Conservation (phyloP, 2,888 invertebrate species). For the Carpatolechia fugitivella region DNA sequence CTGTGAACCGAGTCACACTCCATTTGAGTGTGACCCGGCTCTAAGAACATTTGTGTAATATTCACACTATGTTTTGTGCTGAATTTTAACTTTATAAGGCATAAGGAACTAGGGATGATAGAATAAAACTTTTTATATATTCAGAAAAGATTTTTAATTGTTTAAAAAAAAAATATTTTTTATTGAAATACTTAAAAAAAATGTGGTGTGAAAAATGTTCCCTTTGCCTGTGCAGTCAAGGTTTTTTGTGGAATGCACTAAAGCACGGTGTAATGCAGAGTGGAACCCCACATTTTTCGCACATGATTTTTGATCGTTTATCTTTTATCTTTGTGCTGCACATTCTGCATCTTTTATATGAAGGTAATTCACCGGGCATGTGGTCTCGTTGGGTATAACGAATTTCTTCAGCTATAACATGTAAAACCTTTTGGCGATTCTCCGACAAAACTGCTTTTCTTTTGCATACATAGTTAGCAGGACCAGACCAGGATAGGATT, state of each 20-base stretch:
- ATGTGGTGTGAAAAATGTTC: not conserved
- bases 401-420: constrained; percentile 12
- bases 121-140: not conserved
- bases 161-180: not conserved
- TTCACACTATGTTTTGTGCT: too few species aligned
- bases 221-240: not conserved
- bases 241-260: not conserved
- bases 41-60: too few species aligned
- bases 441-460: constrained; percentile 22
- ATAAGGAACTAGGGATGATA: not conserved
- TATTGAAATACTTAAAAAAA: not conserved
- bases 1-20: too few species aligned
- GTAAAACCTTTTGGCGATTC: constrained; percentile 21
- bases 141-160: not conserved
- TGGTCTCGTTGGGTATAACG: constrained; percentile 13
- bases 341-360: constrained; percentile 14
- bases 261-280: not conserved
- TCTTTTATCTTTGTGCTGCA: constrained; percentile 19
- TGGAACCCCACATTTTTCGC: not conserved
- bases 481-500: constrained; percentile 16
- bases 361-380: too few species aligned
- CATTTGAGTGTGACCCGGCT: too few species aligned
- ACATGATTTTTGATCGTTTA: constrained; percentile 14
- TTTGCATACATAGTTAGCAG: constrained; percentile 21
- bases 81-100: not conserved